These are phyloP conservation scores for Galerucella nymphaeae DNA, from an alignment of 2,888 invertebrate species.

Conservation along the genomic window DNA sequence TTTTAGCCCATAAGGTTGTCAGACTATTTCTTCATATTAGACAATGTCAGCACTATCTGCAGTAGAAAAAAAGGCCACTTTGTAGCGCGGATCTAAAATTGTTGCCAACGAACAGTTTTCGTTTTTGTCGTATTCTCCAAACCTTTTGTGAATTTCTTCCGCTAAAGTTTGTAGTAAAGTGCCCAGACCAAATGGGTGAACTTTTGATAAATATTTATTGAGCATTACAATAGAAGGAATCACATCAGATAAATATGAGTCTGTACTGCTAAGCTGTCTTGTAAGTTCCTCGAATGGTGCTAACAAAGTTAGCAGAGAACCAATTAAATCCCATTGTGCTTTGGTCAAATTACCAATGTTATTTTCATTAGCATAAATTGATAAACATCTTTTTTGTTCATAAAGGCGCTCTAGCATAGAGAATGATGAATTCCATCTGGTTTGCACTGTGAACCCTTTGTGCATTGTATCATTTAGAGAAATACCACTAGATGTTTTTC, in stretches of 20 bases:
- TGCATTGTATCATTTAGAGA: too few relatives aligned
- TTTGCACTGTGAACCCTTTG: too few relatives aligned
- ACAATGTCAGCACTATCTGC: constrained; percentile 9
- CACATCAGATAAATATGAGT: constrained; percentile 11
- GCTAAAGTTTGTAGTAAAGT: constrained; percentile 9
- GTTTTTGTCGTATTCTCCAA: constrained; percentile 16
- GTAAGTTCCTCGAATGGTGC: constrained; percentile 19
- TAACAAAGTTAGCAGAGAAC: constrained; percentile 12
- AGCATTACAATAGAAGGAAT: constrained; percentile 1
- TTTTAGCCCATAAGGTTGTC: too few relatives aligned
- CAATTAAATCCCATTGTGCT: constrained; percentile 17
- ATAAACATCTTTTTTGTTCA: too few relatives aligned
- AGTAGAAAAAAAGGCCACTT: constrained; percentile 15
- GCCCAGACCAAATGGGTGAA: constrained; percentile 10
- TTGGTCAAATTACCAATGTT: constrained; percentile 14
- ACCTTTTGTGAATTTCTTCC: constrained; percentile 21
- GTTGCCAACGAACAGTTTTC: constrained; percentile 8
- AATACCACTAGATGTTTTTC: too few relatives aligned
- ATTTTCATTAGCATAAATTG: background rate
- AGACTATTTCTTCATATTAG: too few relatives aligned
- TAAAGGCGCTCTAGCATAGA: too few relatives aligned
- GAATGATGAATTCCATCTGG: too few relatives aligned
- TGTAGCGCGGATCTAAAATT: constrained; percentile 18
- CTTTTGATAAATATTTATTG: constrained; percentile 18
- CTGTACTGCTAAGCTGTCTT: constrained; percentile 20